Evolutionary conservation across 2,113 vertebrate genomes (phyloP).

Genomic region (Physeter macrocephalus): DNA sequence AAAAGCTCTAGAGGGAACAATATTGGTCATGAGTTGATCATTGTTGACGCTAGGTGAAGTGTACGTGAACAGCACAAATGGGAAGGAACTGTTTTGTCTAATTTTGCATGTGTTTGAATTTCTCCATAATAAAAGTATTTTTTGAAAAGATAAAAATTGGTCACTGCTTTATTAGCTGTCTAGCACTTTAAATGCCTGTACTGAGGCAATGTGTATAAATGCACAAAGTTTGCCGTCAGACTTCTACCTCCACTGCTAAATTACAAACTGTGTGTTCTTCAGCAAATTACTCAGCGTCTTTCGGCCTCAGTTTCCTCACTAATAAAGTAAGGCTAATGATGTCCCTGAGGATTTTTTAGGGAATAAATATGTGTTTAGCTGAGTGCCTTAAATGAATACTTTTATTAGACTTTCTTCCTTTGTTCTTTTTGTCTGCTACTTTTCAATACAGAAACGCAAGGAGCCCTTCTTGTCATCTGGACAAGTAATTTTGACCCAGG

Average conservation of each 20-base stretch:
- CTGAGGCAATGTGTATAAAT: neutral
- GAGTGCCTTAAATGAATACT: neutral
- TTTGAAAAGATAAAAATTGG: neutral
- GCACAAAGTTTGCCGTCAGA: neutral
- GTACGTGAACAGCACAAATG: neutral
- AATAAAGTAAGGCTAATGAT: constrained; percentile 11
- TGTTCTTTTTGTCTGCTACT: constrained; percentile 33
- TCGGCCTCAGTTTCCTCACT: constrained; percentile 36
- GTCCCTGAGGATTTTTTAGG: neutral
- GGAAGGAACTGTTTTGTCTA: neutral
- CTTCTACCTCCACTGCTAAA: neutral
- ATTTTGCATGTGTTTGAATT: neutral
- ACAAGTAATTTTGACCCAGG: neutral
- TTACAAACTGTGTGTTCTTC: constrained; percentile 9
- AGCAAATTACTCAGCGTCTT: neutral
- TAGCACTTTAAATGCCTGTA: neutral
- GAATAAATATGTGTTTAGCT: neutral
- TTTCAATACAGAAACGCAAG: constrained; percentile 26
- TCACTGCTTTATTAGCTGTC: neutral
- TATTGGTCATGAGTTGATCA: neutral
- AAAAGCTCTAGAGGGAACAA: neutral
- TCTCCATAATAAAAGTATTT: constrained; percentile 20
- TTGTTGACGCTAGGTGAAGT: neutral
- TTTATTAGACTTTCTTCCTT: constrained; percentile 20
- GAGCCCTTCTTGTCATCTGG: neutral